Base-by-base conservation (phyloP, 2,113 vertebrate species). In the Chrysemys picta region DNA sequence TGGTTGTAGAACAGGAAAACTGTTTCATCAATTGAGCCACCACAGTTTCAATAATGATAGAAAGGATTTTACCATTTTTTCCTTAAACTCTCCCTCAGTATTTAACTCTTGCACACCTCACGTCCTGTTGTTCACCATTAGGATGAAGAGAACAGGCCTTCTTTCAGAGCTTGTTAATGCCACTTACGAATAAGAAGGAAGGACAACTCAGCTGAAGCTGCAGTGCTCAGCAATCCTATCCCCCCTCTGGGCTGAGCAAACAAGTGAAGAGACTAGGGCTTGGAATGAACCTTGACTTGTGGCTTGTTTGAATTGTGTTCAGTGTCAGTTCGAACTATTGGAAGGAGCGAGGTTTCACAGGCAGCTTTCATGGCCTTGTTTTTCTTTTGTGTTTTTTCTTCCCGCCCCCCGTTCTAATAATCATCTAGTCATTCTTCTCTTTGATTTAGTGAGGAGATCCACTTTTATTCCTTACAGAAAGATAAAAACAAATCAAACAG, bases 401-500 rank as follows among this genome's bases (percentile, higher is more conserved):
- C 14, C 14, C 6, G 1, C 2, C 62, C 3, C 38, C 38, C 87
- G 27, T 27, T 96, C 53, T 89, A 81, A 65, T 65, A 94, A 89
- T 83, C 50, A 83, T 87, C 57, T 88, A 87, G 57, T 94, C 57
- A 54, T 87, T 14, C 91, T 87, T 89, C 31, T 89, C 79, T 86
- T 85, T 53, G 11, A 47, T 25, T 78, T 21, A 42, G 38, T 87
- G 92, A 82, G 92, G 79, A 87, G 57, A 72, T 91, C 0, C 3
- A 84, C 45, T 89, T 96, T 88, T 94, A 52, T 88, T 96, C 35
- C 6, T 45, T 89, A 25, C 38, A 89, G 84, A 56, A 94, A 92
- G 85, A 93, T 85, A 90, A 94, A 95, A 94, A 82, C 1, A 1
- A 17, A 62, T 88, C 78, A 94, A 92, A 80, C 86, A 88, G 22